Percentiles rank a stretch among this genome's conserved stretches.
These are phyloP conservation scores for Himalopsyche tibetana DNA, from an alignment of 2,888 invertebrate genomes.

Conservation along the genomic window DNA sequence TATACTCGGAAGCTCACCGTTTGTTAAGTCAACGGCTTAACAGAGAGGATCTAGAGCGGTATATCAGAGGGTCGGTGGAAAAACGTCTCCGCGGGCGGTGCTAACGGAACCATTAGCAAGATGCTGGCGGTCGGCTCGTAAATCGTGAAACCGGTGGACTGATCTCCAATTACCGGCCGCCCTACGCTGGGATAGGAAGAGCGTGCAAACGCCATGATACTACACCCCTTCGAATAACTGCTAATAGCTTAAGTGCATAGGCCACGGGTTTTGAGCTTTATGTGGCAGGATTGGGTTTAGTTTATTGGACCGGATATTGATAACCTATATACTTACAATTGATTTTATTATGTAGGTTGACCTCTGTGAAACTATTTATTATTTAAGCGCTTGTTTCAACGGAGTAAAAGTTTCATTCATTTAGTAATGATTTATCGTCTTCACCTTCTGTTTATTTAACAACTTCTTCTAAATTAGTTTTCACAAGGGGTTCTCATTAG, in stretches of 20 bases:
- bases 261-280: conserved; percentile 21
- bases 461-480: too few relatives aligned
- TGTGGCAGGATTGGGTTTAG: background rate
- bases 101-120: conserved; percentile 59
- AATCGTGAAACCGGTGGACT: conserved; percentile 46
- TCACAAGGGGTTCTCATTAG: too few relatives aligned
- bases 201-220: conserved; percentile 3
- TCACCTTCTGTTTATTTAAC: too few relatives aligned
- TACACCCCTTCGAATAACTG: conserved; percentile 9
- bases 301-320: conserved; percentile 9
- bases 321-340: too few relatives aligned
- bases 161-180: conserved; percentile 48
- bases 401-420: too few relatives aligned
- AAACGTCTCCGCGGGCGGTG: conserved; percentile 55
- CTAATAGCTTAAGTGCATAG: conserved; percentile 34
- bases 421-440: too few relatives aligned
- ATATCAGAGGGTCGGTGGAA: conserved; percentile 53
- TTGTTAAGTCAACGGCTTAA: background rate
- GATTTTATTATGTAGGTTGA: too few relatives aligned
- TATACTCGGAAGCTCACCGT: background rate
- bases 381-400: too few relatives aligned
- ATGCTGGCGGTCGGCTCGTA: conserved; percentile 51
- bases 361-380: too few relatives aligned
- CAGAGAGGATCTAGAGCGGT: conserved; percentile 40
- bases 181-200: conserved; percentile 19